These are phyloP conservation scores for Pseudococcus jackbeardsleyi DNA, from an alignment of 2,888 invertebrate species.

Conservation along the genomic window DNA sequence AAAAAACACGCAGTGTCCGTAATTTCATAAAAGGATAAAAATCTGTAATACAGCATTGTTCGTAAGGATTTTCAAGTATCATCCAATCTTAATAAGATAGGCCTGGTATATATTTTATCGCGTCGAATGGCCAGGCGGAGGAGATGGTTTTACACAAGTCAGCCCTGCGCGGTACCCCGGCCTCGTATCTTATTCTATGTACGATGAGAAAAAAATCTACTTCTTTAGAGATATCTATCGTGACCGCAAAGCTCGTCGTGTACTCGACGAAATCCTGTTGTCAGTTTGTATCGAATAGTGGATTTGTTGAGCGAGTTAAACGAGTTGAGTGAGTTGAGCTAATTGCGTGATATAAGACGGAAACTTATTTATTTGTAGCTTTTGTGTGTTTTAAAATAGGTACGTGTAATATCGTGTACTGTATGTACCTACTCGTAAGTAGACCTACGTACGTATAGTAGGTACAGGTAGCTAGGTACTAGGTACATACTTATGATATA, in stretches of 20 bases:
- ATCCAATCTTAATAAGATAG: constrained; percentile 40
- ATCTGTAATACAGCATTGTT: constrained; percentile 20
- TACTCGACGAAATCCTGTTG: background rate
- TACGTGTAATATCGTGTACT: background rate
- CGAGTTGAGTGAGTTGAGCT: background rate
- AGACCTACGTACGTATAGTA: no score
- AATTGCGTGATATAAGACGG: background rate
- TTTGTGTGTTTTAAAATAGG: background rate
- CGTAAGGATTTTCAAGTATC: constrained; percentile 26
- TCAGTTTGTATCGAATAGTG: background rate
- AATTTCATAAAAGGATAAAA: constrained; percentile 32
- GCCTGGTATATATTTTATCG: background rate
- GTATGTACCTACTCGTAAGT: no score
- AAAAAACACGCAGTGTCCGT: background rate
- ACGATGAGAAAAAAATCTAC: no score
- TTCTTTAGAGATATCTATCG: background rate
- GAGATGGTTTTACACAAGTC: background rate
- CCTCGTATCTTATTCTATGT: no score
- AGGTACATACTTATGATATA: background rate
- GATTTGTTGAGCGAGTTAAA: background rate
- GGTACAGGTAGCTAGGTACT: no score
- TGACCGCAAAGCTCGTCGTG: background rate
- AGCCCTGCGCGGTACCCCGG: no score
- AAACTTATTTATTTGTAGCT: background rate
- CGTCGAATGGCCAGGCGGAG: background rate